Percentiles rank a stretch among this genome's conserved stretches.
Conservation (phyloP, 2,797 vertebrate genomes). For the Diglossa cyanea region DNA sequence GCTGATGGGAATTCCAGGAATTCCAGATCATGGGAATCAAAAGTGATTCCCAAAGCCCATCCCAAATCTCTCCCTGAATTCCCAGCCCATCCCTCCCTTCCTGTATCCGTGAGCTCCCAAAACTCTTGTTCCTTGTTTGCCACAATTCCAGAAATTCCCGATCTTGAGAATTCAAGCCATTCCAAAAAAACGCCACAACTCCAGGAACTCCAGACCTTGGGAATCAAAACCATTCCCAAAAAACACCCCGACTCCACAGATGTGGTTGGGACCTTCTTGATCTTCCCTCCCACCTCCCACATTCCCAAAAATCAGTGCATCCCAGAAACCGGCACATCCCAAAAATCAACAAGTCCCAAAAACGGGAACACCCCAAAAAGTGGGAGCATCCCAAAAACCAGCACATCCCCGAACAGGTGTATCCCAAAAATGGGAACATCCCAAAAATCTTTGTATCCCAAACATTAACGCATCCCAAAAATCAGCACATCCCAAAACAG, state of each 20-base stretch:
- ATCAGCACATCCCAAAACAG: neutral
- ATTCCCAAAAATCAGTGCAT: neutral
- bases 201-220: rapidly evolving
- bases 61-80: neutral
- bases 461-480: neutral
- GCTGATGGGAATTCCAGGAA: neutral
- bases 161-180: neutral
- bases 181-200: neutral
- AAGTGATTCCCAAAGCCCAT: neutral
- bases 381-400: rapidly evolving
- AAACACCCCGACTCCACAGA: neutral
- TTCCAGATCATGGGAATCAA: neutral
- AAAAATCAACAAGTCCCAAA: neutral
- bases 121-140: rapidly evolving
- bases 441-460: too few species aligned
- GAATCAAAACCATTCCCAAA: neutral
- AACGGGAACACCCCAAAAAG: neutral
- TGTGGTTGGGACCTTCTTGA: neutral
- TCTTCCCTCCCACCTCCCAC: neutral
- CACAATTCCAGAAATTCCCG: neutral
- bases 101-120: neutral
- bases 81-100: neutral
- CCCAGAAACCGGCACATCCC: neutral
- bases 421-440: neutral
- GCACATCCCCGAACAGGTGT: rapidly evolving